A percentile compares a stretch with the other conserved stretches of the same genome.
phyloP scores from a whole-genome alignment of 2,888 invertebrate genomes.

The Drosophila gaucha region DNA sequence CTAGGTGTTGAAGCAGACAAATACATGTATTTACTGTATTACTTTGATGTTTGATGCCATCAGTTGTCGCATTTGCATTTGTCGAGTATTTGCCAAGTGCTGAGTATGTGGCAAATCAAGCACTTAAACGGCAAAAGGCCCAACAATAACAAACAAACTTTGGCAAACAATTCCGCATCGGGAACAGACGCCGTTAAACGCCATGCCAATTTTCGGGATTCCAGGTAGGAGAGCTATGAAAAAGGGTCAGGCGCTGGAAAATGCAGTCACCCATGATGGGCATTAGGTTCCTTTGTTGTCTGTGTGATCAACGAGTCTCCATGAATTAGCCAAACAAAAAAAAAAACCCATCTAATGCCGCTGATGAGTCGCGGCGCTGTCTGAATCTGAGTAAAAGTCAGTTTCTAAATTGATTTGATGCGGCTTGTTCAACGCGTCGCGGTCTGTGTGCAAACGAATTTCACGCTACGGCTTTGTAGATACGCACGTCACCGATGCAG shows the following conservation, averaged over 20 bases:
- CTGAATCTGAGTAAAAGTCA: conserved; percentile 14
- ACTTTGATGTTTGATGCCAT: background rate
- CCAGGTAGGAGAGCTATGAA: conserved; percentile 1
- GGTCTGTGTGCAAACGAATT: conserved; percentile 65
- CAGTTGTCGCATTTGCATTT: conserved; percentile 1
- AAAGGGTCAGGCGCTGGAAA: background rate
- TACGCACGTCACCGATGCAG: conserved; percentile 40
- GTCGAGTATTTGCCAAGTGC: background rate
- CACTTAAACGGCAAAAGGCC: conserved; percentile 57
- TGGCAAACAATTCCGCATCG: too few relatives aligned
- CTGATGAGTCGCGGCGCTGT: conserved; percentile 8
- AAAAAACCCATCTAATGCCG: conserved; percentile 34
- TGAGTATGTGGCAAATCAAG: conserved; percentile 29
- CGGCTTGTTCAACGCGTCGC: conserved; percentile 67
- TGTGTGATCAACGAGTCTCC: conserved; percentile 1
- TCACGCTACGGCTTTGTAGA: conserved; percentile 55
- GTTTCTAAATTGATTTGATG: conserved; percentile 67
- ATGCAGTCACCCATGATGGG: conserved; percentile 10
- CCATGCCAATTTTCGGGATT: conserved; percentile 8
- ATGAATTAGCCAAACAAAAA: conserved; percentile 3
- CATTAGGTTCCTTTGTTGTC: conserved; percentile 16
- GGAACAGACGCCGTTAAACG: conserved; percentile 35
- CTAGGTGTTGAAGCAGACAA: conserved; percentile 9
- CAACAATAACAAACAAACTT: conserved; percentile 44
- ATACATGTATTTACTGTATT: conserved; percentile 6